A percentile compares a stretch with the other conserved stretches of the same genome.
Conservation (phyloP, 2,113 vertebrate species). For the Perccottus glenii region DNA sequence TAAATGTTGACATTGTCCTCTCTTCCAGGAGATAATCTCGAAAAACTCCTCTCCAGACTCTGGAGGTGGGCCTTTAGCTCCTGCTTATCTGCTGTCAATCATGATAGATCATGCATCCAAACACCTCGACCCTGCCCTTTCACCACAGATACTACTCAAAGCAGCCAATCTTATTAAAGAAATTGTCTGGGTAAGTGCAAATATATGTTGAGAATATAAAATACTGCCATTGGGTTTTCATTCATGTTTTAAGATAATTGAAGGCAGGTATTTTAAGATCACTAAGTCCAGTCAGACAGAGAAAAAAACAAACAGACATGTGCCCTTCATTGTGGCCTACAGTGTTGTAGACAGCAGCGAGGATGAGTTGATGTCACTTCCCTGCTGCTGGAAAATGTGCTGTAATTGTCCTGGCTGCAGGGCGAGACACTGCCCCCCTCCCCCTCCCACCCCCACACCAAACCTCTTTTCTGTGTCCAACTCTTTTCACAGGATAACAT, state of each 20-base stretch:
- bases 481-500: slow-evolving; percentile 88
- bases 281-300: slow-evolving; percentile 48
- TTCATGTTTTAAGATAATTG: slow-evolving; percentile 11
- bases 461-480: slow-evolving; percentile 69
- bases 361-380: slow-evolving; percentile 83
- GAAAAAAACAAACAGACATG: slow-evolving; percentile 52
- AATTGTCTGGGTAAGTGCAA: slow-evolving; percentile 87
- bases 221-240: not conserved
- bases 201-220: not conserved
- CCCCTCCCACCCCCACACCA: slow-evolving; percentile 51
- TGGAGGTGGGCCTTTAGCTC: slow-evolving; percentile 81
- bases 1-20: slow-evolving; percentile 9
- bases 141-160: slow-evolving; percentile 86
- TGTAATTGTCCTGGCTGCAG: slow-evolving; percentile 76
- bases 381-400: slow-evolving; percentile 81
- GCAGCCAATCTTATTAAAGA: slow-evolving; percentile 89
- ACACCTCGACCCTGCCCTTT: slow-evolving; percentile 86
- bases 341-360: slow-evolving; percentile 66
- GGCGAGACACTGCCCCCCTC: slow-evolving; percentile 66
- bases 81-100: slow-evolving; percentile 88
- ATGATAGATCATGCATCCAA: slow-evolving; percentile 89
- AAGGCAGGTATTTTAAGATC: slow-evolving; percentile 26
- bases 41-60: slow-evolving; percentile 81
- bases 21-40: slow-evolving; percentile 83
- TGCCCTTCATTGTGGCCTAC: slow-evolving; percentile 68